Base-by-base conservation (phyloP, 2,888 invertebrate species). In the Pristionchus mayeri region DNA sequence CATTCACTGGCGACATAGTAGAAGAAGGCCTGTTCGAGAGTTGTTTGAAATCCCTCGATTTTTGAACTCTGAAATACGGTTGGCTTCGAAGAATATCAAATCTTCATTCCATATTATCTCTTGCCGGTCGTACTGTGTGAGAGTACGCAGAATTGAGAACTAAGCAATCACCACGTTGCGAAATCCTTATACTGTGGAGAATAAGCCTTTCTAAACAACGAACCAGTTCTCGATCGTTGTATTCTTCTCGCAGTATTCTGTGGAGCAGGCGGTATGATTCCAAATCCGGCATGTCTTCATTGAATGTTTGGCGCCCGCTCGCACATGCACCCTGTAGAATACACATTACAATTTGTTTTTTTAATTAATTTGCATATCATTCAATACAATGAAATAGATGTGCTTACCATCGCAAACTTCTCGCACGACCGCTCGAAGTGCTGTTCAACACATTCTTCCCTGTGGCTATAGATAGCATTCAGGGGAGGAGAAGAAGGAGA, bases 11-110 rank as follows among this genome's bases (percentile, higher is more conserved):
- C 63, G 0, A 34, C 34, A 21, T 63, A 63, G 63, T 34, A 34
- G 63, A 63, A 63, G 34, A 63, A 63, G 63, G 63, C 63, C 63
- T 63, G 63, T 18, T 63, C 63, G 4, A 63, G 63, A 4, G 30
- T 63, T 1, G 34, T 63, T 63, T 30, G 34, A 11, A 63, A 21
- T 3, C 63, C 63, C 16, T 63, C 3, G 34, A 63, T 63, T n/a
- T 9, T 44, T 13, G 44, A 9, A 44, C 13, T 13, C 44, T 44
- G 44, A 13, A 13, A 44, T 44, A n/a, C n/a, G n/a, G n/a, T n/a
- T n/a, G n/a, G n/a, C n/a, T n/a, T n/a, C n/a, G n/a, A n/a, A n/a
- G n/a, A n/a, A n/a, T n/a, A n/a, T n/a, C n/a, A n/a, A n/a, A n/a
- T n/a, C n/a, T n/a, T n/a, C n/a, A n/a, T n/a, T n/a, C n/a, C n/a